Evolutionary conservation across 2,113 vertebrate genomes (phyloP).

Genomic region (Pelmatolapia mariae): DNA sequence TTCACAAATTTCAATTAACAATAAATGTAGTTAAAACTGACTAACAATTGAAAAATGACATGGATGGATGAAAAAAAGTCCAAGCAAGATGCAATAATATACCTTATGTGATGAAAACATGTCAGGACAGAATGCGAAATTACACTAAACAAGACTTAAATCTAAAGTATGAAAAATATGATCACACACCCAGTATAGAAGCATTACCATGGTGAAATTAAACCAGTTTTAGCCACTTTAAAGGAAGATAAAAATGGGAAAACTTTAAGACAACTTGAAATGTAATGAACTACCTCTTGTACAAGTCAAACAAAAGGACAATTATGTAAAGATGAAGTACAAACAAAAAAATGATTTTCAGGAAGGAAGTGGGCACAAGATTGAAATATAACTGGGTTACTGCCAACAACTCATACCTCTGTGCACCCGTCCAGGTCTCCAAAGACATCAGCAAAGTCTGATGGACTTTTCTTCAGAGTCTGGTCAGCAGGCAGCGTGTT

Average conservation of each 20-base stretch:
- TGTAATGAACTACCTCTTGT: accelerated
- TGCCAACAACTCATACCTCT: not conserved
- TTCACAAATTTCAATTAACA: not conserved
- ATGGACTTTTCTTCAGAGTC: not conserved
- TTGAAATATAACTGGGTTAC: not conserved
- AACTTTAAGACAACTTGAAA: not conserved
- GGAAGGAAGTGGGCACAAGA: accelerated
- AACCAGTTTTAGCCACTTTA: not conserved
- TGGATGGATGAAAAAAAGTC: not conserved
- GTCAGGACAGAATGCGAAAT: accelerated
- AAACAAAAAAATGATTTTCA: accelerated
- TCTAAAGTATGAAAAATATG: not conserved
- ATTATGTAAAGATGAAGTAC: not conserved
- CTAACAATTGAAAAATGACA: accelerated
- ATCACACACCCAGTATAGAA: accelerated
- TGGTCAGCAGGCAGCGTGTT: not conserved
- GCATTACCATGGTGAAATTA: not conserved
- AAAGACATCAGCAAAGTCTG: not conserved
- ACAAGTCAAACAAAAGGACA: accelerated
- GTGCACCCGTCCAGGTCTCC: not conserved
- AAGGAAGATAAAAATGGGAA: not conserved
- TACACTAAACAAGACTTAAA: not conserved
- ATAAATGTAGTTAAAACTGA: not conserved
- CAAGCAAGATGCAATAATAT: not conserved
- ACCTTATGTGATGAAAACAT: not conserved